Base-by-base conservation (phyloP, 2,888 invertebrate genomes). In the Diaprepes abbreviatus region DNA sequence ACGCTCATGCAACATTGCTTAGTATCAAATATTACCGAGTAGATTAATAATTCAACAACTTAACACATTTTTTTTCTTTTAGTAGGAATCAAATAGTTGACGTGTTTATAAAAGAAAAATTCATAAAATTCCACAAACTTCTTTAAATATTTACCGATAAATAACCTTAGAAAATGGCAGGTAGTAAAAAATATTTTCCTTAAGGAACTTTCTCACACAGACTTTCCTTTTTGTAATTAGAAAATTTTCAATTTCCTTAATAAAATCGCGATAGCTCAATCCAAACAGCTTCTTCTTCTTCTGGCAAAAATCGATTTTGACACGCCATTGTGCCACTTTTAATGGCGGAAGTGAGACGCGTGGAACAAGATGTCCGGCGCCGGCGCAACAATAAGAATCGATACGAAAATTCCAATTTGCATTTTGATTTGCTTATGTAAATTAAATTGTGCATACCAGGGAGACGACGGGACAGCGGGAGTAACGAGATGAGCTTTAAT, bases 351-450 rank as follows among this genome's bases (percentile, higher is more conserved):
- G 24, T 54, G 24, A 33, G 38, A 40, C 33, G 50, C 19, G 55
- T 63, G 14, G 24, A 40, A 24, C 35, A 19, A 48, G 19, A 57
- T 17, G 16, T 36, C 19, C 9, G 33, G 57, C 70, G 64, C 70
- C 63, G 10, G 33, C 65, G 54, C 69, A 36, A 3, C 28, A 21
- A 28, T 16, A 1, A 35, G 31, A 63, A 72, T 72, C 72, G 64
- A 72, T 72, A 72, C 48, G 14, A 38, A 62, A 57, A 62, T 50
- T 59, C 68, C 54, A 50, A 71, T 72, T 70, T 72, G 72, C 72
- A 72, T 72, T 72, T 72, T 72, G 72, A 72, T 72, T 72, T 70
- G 72, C 69, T 62, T 69, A 65, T 72, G 66, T 69, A 72, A 72
- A 72, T 68, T 72, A 65, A 70, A 68, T 68, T 66, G 62, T 68